Conservation (phyloP, 2,888 invertebrate species). For the Ophonus ardosiacus region DNA sequence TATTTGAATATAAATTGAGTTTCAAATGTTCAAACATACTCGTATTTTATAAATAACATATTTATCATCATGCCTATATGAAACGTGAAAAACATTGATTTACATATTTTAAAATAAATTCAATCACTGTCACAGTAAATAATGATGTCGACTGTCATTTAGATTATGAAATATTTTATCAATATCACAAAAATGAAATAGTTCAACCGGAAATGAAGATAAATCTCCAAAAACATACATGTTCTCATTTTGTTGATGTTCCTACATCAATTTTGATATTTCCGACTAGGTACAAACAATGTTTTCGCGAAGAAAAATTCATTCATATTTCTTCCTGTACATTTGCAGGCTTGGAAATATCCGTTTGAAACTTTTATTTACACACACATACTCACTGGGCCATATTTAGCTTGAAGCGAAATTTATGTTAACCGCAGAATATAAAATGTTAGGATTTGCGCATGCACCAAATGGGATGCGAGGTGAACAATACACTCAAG, state of each 20-base stretch:
- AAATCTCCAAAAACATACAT: neutral
- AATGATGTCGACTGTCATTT: neutral
- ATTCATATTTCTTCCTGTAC: constrained; percentile 32
- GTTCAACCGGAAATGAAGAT: constrained; percentile 23
- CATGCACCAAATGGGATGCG: constrained; percentile 14
- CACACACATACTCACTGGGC: constrained; percentile 10
- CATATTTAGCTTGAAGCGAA: constrained; percentile 30
- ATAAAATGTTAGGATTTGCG: constrained; percentile 36
- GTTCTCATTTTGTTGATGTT: constrained; percentile 8
- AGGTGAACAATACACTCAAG: constrained; percentile 32
- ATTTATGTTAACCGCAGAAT: constrained; percentile 35
- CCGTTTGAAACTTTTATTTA: constrained; percentile 30
- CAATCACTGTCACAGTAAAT: neutral
- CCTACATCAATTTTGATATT: constrained; percentile 41
- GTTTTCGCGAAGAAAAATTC: constrained; percentile 20
- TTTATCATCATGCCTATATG: neutral
- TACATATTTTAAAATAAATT: neutral
- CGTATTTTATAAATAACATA: no score
- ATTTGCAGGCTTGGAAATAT: constrained; percentile 9
- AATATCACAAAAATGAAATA: constrained; percentile 5
- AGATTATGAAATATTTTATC: constrained; percentile 11
- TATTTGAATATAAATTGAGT: no score
- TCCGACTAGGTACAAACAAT: constrained; percentile 13
- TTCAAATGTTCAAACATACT: no score
- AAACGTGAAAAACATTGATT: neutral